Conservation (phyloP, 1,140 invertebrate genomes). For the Aplysia californica region DNA sequence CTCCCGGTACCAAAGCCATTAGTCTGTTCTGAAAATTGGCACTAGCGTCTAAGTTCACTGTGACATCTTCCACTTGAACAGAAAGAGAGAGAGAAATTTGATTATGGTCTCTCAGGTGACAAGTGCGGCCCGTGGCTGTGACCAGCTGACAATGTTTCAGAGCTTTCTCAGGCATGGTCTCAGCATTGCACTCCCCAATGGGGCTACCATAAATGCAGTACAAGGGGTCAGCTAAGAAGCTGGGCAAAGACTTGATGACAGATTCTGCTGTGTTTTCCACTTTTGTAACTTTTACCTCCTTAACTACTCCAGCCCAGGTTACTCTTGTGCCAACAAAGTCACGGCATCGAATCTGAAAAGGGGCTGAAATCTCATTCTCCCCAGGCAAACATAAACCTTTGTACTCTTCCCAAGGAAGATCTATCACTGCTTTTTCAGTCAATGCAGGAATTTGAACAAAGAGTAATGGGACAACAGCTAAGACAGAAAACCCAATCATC, state of each 20-base stretch:
- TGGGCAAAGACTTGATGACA: conserved; percentile 49
- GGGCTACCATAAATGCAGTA: conserved; percentile 53
- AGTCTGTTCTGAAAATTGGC: conserved; percentile 43
- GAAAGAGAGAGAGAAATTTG: conserved; percentile 43
- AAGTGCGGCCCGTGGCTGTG: conserved; percentile 40
- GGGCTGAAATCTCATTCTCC: conserved; percentile 25
- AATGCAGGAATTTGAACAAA: conserved; percentile 48
- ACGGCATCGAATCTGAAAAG: conserved; percentile 42
- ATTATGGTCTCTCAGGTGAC: conserved; percentile 47
- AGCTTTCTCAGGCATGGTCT: conserved; percentile 31
- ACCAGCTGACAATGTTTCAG: conserved; percentile 44
- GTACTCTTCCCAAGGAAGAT: conserved; percentile 47
- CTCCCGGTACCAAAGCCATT: conserved; percentile 32
- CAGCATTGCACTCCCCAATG: conserved; percentile 43
- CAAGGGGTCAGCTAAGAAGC: conserved; percentile 48
- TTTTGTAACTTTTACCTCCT: conserved; percentile 42
- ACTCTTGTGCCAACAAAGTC: conserved; percentile 50
- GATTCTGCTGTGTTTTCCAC: conserved; percentile 51
- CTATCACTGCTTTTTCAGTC: conserved; percentile 23
- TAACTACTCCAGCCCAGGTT: conserved; percentile 47
- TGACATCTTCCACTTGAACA: conserved; percentile 15
- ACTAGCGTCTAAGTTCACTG: conserved; percentile 40
- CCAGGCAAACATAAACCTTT: conserved; percentile 35
- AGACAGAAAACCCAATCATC: conserved; percentile 52
- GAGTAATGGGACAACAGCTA: conserved; percentile 52